These are phyloP conservation scores for Serripes groenlandicus DNA, from an alignment of 2,888 invertebrate genomes.

Conservation along the genomic window DNA sequence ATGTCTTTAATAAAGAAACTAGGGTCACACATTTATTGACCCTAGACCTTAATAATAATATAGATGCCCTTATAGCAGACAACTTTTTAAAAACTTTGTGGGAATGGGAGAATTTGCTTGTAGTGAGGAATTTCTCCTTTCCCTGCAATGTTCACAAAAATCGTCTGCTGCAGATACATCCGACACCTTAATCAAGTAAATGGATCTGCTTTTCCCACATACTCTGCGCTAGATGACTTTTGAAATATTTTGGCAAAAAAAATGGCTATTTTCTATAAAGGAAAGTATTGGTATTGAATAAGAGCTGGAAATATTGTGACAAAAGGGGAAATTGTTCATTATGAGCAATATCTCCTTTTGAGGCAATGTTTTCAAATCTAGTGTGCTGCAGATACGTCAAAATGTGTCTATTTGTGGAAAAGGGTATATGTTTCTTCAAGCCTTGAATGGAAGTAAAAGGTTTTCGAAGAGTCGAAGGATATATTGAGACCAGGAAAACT, in stretches of 20 bases:
- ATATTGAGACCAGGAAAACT: too few relatives aligned
- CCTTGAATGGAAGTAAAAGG: too few relatives aligned
- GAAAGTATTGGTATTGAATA: not conserved
- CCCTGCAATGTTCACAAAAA: not conserved
- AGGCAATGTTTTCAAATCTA: not conserved
- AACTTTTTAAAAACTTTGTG: not conserved
- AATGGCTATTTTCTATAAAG: not conserved
- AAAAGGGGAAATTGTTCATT: not conserved
- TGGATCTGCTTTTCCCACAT: not conserved
- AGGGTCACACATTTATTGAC: too few relatives aligned
- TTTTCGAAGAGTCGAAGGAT: too few relatives aligned
- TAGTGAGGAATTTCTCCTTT: not conserved
- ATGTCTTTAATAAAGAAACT: too few relatives aligned
- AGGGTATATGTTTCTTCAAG: too few relatives aligned
- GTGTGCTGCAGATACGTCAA: too few relatives aligned
- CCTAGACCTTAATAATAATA: too few relatives aligned
- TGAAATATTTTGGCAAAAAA: not conserved
- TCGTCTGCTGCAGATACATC: not conserved
- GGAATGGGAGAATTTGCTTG: not conserved
- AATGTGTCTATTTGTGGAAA: too few relatives aligned
- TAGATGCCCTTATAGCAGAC: too few relatives aligned
- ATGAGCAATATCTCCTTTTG: not conserved
- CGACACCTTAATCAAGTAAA: not conserved
- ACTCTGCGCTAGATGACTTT: not conserved
- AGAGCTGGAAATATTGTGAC: not conserved